Evolutionary conservation across 2,113 vertebrate species (phyloP).

Genomic region (Carassius gibelio): DNA sequence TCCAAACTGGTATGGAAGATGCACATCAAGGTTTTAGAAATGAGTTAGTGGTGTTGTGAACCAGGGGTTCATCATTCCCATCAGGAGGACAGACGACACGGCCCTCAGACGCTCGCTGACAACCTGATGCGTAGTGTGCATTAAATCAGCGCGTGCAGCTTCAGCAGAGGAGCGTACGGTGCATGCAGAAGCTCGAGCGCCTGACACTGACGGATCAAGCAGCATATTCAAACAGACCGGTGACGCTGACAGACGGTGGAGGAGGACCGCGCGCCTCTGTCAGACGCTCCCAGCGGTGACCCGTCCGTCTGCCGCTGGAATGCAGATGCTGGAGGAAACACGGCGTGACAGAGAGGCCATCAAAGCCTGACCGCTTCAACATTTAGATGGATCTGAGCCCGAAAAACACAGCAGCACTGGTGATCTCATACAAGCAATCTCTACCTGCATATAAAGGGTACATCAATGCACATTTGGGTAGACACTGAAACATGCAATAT

Average conservation of each 20-base stretch:
- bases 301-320: constrained; percentile 41
- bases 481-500: background rate
- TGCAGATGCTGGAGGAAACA: constrained; percentile 37
- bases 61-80: background rate
- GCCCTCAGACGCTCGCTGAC: background rate
- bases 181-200: background rate
- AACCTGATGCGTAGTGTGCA: background rate
- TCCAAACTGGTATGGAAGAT: background rate
- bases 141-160: background rate
- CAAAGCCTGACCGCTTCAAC: background rate
- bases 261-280: constrained; percentile 24
- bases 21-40: background rate
- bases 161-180: background rate
- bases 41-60: background rate
- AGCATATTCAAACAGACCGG: constrained; percentile 45
- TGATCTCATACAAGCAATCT: background rate
- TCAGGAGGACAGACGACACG: background rate
- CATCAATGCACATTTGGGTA: background rate
- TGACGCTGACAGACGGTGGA: constrained; percentile 48
- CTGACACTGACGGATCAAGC: constrained; percentile 38
- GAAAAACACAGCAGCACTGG: background rate
- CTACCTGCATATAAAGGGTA: background rate
- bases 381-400: background rate
- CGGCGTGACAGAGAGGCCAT: constrained; percentile 9
- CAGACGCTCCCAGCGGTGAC: constrained; percentile 48